Evolutionary conservation across 2,888 invertebrate species (phyloP).

Genomic region (Drosophila incognita): DNA sequence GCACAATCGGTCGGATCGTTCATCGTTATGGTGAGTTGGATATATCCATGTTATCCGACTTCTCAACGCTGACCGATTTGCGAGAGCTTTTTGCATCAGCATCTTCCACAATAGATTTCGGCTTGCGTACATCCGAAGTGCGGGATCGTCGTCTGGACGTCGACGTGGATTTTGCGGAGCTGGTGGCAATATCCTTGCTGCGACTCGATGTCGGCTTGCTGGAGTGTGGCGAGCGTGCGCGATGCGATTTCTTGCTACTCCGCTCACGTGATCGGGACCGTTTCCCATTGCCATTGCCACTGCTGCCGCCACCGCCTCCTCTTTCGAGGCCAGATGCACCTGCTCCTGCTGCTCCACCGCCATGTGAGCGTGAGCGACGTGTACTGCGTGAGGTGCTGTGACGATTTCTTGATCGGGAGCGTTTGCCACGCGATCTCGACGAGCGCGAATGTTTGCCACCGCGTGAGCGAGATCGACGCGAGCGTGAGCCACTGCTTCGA

Average conservation of each 20-base stretch:
- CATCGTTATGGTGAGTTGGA: slow-evolving; percentile 89
- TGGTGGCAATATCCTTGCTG: slow-evolving; percentile 76
- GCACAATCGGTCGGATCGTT: slow-evolving; percentile 3
- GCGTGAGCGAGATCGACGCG: slow-evolving; percentile 83
- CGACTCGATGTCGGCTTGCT: slow-evolving; percentile 79
- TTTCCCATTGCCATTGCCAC: slow-evolving; percentile 64
- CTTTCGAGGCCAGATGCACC: slow-evolving; percentile 8
- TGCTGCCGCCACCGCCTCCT: slow-evolving; percentile 11
- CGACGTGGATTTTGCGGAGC: slow-evolving; percentile 57
- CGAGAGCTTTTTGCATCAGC: slow-evolving; percentile 80
- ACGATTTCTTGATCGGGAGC: slow-evolving; percentile 86
- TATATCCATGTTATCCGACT: slow-evolving; percentile 91
- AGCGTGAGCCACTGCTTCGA: slow-evolving; percentile 84
- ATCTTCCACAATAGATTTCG: slow-evolving; percentile 82
- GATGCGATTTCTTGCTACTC: slow-evolving; percentile 87
- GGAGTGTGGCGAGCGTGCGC: slow-evolving; percentile 84
- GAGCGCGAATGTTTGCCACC: slow-evolving; percentile 85
- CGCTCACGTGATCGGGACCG: slow-evolving; percentile 87
- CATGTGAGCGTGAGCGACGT: slow-evolving; percentile 73
- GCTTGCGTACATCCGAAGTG: slow-evolving; percentile 83
- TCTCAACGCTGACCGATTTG: slow-evolving; percentile 86
- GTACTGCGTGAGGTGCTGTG: slow-evolving; percentile 82
- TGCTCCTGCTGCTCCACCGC: slow-evolving; percentile 30
- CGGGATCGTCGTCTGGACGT: slow-evolving; percentile 82
- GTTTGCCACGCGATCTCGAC: slow-evolving; percentile 83